Conservation (phyloP, 1,140 invertebrate species). For the Euborellia annulipes region DNA sequence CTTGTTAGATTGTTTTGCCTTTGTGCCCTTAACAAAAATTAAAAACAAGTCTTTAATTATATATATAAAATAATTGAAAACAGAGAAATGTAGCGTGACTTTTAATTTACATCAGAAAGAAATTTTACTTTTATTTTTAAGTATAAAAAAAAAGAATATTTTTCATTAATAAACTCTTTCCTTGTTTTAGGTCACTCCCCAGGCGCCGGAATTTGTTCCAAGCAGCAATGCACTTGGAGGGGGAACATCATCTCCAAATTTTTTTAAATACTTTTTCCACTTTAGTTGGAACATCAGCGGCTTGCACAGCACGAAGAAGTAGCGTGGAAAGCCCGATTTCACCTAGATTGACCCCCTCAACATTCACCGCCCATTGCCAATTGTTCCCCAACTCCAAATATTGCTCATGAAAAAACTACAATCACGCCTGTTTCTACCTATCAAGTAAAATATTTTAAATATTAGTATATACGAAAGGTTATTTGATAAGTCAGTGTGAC, state of each 20-base stretch:
- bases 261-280: conserved; percentile 19
- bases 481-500: no score
- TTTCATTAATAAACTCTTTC: no score
- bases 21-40: no score
- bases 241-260: conserved; percentile 19
- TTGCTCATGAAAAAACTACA: conserved; percentile 22
- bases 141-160: no score
- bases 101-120: no score
- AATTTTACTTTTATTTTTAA: no score
- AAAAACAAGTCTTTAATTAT: no score
- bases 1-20: no score
- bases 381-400: conserved; percentile 19
- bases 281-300: conserved; percentile 17
- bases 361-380: conserved; percentile 20
- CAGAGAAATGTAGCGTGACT: no score
- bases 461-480: neutral
- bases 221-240: conserved; percentile 1
- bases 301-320: neutral
- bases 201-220: conserved; percentile 33
- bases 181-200: conserved; percentile 24
- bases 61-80: no score
- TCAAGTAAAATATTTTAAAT: conserved; percentile 25
- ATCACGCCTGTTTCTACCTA: conserved; percentile 32
- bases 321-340: conserved; percentile 12
- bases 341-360: conserved; percentile 20